Evolutionary conservation across 2,888 invertebrate genomes (phyloP), one percentile per base, ranked within the genome.

Genomic region (Ormyrus rosae): DNA sequence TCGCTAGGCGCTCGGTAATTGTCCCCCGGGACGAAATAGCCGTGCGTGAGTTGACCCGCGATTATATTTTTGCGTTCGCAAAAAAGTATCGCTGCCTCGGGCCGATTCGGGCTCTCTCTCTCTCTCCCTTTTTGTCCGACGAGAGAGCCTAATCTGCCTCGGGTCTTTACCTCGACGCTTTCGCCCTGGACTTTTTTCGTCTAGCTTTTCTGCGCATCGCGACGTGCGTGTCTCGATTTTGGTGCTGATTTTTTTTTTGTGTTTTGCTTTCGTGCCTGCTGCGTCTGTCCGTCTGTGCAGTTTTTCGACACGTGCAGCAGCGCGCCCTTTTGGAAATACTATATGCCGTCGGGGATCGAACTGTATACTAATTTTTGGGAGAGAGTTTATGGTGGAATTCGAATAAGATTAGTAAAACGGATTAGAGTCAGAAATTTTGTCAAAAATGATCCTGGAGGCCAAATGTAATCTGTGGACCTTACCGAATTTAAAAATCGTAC

Each of bases 1-100:
- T 11, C 65, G 53, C 75, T 70, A 81, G 81, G 75, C 78, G 69
- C 71, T 53, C 69, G 65, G 76, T 76, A 82, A 82, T 82, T 80
- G 74, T 74, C 63, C 58, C 63, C 53, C 53, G 9, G 51, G 70
- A 69, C 67, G 48, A 82, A 76, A 78, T 71, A 78, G 48, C 64
- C 64, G 48, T 61, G 56, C 58, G 63, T 55, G 71, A 53, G 63
- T 46, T 56, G 51, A 45, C 70, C 34, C 55, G 11, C 69, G 34
- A 34, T 34, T 34, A 34, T 60, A 48, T 63, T 63, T 60, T 34
- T 69, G 79, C 67, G 53, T 71, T 70, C 51, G 55, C 65, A 70
- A 75, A 74, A 80, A 80, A 80, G 60, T 34, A 34, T 34, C 34
- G 13, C 13, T 61, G 58, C 46, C 71, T 65, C 64, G 50, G 70